Evolutionary conservation across 2,797 vertebrate genomes (phyloP), one percentile per base, ranked within the genome.

Genomic region (Anolis apletophallus): DNA sequence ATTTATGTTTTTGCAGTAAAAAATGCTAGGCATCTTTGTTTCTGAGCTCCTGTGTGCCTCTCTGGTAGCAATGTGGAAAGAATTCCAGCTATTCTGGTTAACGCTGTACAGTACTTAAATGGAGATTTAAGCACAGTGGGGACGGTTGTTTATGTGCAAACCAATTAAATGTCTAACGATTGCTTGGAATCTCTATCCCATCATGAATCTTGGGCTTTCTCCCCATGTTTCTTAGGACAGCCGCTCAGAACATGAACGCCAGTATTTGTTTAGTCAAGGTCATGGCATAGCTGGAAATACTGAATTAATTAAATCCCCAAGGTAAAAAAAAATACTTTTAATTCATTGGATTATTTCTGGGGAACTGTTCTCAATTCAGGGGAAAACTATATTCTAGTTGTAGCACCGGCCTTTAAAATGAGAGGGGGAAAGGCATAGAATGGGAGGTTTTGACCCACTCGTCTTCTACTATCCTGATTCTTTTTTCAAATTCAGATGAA

Each of bases 191-290:
- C 85, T 34, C 52, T 13, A 1, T 50, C 71, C 76, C 55, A 34
- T 32, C 74, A 5, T 85, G 79, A 83, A 80, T 85, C 26, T 71
- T 84, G 10, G 1, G 75, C 55, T 78, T 36, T 40, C 12, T 23
- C 78, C 52, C 52, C 32, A 3, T 81, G 1, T 0, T 40, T 74
- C 90, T 61, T 89, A 99, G 99, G 99, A 99, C 1, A 97, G 98
- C 23, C 98, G 97, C 69, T 99, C 99, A 0, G 99, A 99, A 89
- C 98, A 99, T 0, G 99, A 99, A 89, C 97, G 97, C 77, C 99
- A 99, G 94, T 99, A 99, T 95, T 97, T 99, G 90, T 98, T 97
- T 94, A 98, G 98, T 91, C 99, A 99, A 95, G 97, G 97, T 0
- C 97, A 95, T 23, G 96, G 97, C 0, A 92, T 96, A 59, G 94